Evolutionary conservation across 2,888 invertebrate species (phyloP).

Genomic region (Aproaerema taeniolella): DNA sequence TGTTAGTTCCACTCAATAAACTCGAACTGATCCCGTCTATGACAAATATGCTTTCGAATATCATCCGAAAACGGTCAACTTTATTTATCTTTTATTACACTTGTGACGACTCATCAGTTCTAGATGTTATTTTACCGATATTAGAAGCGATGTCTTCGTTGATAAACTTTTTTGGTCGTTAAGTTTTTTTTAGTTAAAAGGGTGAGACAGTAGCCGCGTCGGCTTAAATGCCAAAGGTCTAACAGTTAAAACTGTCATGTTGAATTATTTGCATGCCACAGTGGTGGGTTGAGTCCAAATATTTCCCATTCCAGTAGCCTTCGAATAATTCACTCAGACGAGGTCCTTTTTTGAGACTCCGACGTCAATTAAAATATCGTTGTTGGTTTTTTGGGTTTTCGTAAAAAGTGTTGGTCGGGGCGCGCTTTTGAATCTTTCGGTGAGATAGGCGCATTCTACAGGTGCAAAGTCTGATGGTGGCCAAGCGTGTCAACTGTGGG

Average conservation of each 20-base stretch:
- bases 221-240: slow-evolving; percentile 28
- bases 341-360: slow-evolving; percentile 52
- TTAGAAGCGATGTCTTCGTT: background rate
- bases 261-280: slow-evolving; percentile 67
- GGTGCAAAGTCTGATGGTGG: slow-evolving; percentile 66
- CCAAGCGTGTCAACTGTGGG: slow-evolving; percentile 52
- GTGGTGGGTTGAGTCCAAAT: slow-evolving; percentile 46
- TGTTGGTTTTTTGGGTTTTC: slow-evolving; percentile 42
- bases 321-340: slow-evolving; percentile 55
- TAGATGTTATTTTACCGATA: slow-evolving; percentile 2
- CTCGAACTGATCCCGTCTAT: slow-evolving; percentile 32
- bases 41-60: slow-evolving; percentile 28
- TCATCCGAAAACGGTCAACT: slow-evolving; percentile 17
- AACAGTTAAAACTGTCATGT: slow-evolving; percentile 43
- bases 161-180: slow-evolving; percentile 1
- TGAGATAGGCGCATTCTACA: slow-evolving; percentile 67
- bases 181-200: no score
- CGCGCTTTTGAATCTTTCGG: slow-evolving; percentile 66
- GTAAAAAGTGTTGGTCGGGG: slow-evolving; percentile 51
- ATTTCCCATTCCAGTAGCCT: slow-evolving; percentile 57
- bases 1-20: slow-evolving; percentile 72
- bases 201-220: slow-evolving; percentile 14
- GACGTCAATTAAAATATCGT: slow-evolving; percentile 72
- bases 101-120: background rate
- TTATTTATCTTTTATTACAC: slow-evolving; percentile 21